Conservation (phyloP, 2,113 vertebrate species). For the Diadophis punctatus region DNA sequence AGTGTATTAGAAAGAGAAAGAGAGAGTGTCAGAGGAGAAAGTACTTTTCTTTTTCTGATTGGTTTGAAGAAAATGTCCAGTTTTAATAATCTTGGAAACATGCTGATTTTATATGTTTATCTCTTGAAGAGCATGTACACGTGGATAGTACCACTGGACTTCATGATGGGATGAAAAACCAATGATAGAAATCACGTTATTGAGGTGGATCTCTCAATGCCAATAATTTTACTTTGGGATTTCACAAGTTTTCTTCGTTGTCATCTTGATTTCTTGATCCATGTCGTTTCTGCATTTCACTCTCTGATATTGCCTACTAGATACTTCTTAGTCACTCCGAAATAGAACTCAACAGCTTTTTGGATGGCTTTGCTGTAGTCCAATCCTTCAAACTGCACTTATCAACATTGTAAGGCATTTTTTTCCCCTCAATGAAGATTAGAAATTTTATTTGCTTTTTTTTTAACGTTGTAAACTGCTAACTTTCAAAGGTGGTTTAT, state of each 20-base stretch:
- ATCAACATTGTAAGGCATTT: not conserved
- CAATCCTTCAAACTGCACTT: not conserved
- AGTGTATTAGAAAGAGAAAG: not conserved
- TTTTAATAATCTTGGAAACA: not conserved
- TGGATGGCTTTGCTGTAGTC: not conserved
- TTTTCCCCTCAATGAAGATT: not conserved
- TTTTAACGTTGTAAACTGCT: not conserved
- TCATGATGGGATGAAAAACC: not conserved
- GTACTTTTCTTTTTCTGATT: not conserved
- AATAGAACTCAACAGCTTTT: not conserved
- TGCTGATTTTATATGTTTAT: not conserved
- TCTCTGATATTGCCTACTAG: not conserved
- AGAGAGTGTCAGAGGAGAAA: not conserved
- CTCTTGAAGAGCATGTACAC: not conserved
- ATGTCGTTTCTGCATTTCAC: not conserved
- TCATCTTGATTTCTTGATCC: not conserved
- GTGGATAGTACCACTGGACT: not conserved
- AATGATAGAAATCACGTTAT: not conserved
- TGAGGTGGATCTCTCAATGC: not conserved
- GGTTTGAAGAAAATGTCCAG: not conserved
- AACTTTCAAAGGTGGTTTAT: not conserved
- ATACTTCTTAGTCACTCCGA: not conserved
- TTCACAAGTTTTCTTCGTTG: not conserved
- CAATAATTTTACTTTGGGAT: not conserved
- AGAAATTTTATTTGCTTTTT: not conserved